A percentile compares a stretch with the other conserved stretches of the same genome.
These are phyloP conservation scores for Strongylocentrotus purpuratus DNA, from an alignment of 35 echinoderm and acorn worm species.

Conservation along the genomic window DNA sequence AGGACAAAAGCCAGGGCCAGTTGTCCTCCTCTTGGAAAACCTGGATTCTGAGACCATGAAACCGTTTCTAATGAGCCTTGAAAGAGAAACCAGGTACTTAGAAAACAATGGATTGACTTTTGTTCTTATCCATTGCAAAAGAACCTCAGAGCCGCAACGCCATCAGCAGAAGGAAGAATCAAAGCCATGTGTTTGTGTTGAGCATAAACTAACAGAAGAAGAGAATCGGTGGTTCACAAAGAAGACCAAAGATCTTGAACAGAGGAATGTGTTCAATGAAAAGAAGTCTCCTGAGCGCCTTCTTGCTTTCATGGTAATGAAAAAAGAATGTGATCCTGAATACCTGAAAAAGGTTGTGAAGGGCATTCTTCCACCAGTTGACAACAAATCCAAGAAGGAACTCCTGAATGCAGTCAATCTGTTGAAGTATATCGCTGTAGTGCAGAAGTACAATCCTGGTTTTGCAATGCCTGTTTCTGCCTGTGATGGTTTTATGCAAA, in stretches of 20 bases:
- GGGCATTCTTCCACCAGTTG: slow-evolving; percentile 33
- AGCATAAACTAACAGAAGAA: slow-evolving; percentile 42
- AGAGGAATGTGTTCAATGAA: slow-evolving; percentile 1
- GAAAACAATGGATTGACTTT: slow-evolving; percentile 8
- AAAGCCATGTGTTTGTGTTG: slow-evolving; percentile 24
- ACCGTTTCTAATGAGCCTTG: slow-evolving; percentile 39
- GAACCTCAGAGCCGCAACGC: neutral
- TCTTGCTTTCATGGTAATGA: slow-evolving; percentile 83
- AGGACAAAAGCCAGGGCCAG: neutral
- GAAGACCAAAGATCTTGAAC: slow-evolving; percentile 61
- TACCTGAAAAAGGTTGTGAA: slow-evolving; percentile 59
- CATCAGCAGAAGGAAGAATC: neutral
- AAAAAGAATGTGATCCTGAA: slow-evolving; percentile 64
- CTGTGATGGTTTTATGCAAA: slow-evolving; percentile 65
- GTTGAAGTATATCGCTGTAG: slow-evolving; percentile 55
- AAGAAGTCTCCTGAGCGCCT: slow-evolving; percentile 52
- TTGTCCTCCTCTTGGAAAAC: slow-evolving; percentile 49
- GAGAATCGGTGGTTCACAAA: slow-evolving; percentile 60
- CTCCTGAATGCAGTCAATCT: neutral
- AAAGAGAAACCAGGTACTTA: slow-evolving; percentile 49
- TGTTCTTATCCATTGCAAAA: slow-evolving; percentile 57
- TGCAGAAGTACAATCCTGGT: slow-evolving; percentile 48
- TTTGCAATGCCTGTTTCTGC: slow-evolving; percentile 63
- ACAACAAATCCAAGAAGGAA: neutral
- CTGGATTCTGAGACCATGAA: slow-evolving; percentile 40